Conservation (phyloP, 2,113 vertebrate species). For the Esox niger region DNA sequence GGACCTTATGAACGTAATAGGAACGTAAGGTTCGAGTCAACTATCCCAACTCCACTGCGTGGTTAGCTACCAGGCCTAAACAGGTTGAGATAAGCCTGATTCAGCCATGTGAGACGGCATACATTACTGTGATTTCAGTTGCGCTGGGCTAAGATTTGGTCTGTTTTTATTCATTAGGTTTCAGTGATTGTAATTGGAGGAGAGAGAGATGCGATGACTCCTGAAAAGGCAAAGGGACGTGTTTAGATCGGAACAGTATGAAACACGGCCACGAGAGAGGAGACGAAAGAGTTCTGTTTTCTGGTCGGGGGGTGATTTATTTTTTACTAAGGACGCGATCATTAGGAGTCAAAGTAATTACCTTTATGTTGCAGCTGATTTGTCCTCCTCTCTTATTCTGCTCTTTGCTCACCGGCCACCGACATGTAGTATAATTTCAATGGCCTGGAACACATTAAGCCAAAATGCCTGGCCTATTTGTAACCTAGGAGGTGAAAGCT, state of each 20-base stretch:
- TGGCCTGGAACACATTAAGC: constrained; percentile 64
- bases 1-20: too few species aligned
- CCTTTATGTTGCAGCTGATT: constrained; percentile 60
- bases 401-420: constrained; percentile 21
- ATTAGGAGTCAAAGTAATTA: constrained; percentile 71
- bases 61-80: background rate
- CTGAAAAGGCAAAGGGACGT: constrained; percentile 17
- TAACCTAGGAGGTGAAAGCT: constrained; percentile 30
- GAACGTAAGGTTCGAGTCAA: too few species aligned
- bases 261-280: constrained; percentile 35
- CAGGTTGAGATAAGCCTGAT: background rate
- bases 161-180: background rate
- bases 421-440: constrained; percentile 37
- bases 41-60: background rate
- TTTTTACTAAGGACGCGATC: constrained; percentile 66
- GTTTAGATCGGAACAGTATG: constrained; percentile 43
- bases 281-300: constrained; percentile 31
- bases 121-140: background rate
- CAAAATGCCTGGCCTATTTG: constrained; percentile 45
- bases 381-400: constrained; percentile 20
- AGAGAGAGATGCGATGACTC: constrained; percentile 3
- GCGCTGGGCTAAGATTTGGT: background rate
- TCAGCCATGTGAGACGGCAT: too few species aligned
- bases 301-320: constrained; percentile 42
- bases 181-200: background rate